Evolutionary conservation across 2,797 vertebrate species (phyloP), one percentile per base, ranked within the genome.

Genomic region (Gila robusta): DNA sequence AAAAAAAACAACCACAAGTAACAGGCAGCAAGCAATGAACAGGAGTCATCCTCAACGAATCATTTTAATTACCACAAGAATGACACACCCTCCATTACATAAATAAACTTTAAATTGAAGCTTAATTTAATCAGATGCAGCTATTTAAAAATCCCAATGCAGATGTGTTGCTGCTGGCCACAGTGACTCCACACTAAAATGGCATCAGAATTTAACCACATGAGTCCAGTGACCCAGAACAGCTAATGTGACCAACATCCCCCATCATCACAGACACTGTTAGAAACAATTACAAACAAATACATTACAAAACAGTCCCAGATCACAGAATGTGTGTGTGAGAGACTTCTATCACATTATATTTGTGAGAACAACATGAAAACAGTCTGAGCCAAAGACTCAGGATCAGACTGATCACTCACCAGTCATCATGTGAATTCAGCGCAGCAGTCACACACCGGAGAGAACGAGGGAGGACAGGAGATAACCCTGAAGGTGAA

Each of bases 381-480:
- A 54, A 84, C 64, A 70, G 35, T 71, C 66, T 9, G 35, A 77
- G 73, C 47, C 79, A 47, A 79, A 73, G 35, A 80, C 35, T 64
- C 54, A 64, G 21, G n/a, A 67, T 72, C n/a, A 49, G 37, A 64
- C 49, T n/a, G 37, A 78, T 69, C 72, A 88, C 89, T 90, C 84
- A 90, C 89, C 88, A 79, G 82, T 35, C 89, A 90, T 90, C 76
- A 26, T 90, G 54, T 83, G 85, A 78, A 72, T 74, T 80, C 71
- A 66, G 56, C 26, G 1, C 39, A 81, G 80, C 80, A 69, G 79
- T 35, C 73, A 28, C 70, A 80, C 59, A 35, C 59, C 23, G 64
- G 52, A 76, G 73, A 77, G 83, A 81, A 69, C 21, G 21, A 66
- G 76, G 76, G 81, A 81, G 78, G 71, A 67, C 35, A 82, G 56